Conservation (phyloP, 1,140 invertebrate species). For the Diachasmimorpha longicaudata region DNA sequence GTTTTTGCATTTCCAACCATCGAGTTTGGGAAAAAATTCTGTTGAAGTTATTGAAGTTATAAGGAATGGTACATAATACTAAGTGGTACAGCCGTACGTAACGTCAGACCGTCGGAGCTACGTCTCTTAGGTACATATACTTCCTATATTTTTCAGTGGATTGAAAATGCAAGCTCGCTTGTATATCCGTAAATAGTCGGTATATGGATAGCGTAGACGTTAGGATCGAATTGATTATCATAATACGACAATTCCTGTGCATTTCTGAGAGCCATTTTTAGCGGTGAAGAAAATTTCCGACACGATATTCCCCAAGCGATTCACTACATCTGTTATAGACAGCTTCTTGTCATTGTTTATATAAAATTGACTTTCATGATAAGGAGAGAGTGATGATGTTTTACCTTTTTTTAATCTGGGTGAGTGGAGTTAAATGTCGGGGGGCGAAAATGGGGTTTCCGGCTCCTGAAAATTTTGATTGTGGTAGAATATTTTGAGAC, state of each 20-base stretch:
- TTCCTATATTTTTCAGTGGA: neutral
- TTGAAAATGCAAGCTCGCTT: neutral
- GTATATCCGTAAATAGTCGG: slow-evolving; percentile 4
- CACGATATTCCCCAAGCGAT: slow-evolving; percentile 28
- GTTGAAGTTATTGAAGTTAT: neutral
- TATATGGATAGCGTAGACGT: slow-evolving; percentile 7
- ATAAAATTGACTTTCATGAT: slow-evolving; percentile 9
- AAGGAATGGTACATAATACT: neutral
- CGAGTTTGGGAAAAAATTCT: neutral
- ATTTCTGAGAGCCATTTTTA: slow-evolving; percentile 25
- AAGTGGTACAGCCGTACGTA: neutral
- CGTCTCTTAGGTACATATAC: neutral
- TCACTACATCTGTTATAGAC: slow-evolving; percentile 3
- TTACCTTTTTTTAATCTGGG: too few species aligned
- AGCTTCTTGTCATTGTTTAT: slow-evolving; percentile 20
- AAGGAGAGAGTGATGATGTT: neutral
- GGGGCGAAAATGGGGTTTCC: too few species aligned
- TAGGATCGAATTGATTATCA: slow-evolving; percentile 40
- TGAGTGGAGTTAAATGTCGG: too few species aligned
- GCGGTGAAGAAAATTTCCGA: slow-evolving; percentile 32
- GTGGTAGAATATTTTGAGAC: too few species aligned
- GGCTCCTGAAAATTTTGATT: too few species aligned
- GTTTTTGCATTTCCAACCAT: neutral
- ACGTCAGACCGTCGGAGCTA: neutral
- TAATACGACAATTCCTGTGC: slow-evolving; percentile 41